A percentile compares a stretch with the other conserved stretches of the same genome.
phyloP scores from a whole-genome alignment of 2,888 invertebrate species.

The Entomobrya multifasciata region DNA sequence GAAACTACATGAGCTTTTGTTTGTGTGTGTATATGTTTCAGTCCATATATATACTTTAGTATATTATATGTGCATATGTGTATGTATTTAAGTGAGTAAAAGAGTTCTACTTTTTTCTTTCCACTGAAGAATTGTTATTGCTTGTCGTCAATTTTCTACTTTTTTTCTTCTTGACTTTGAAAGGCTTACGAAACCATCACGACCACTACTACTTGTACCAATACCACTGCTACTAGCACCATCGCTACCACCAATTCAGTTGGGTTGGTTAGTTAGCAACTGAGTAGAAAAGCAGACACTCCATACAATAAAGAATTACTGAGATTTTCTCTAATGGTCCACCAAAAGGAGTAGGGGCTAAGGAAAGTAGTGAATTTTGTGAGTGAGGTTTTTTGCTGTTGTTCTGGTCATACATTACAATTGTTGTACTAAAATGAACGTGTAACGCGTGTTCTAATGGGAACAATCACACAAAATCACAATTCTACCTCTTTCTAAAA shows the following conservation, averaged over 20 bases:
- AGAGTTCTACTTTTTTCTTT: background rate
- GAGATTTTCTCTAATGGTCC: conserved; percentile 25
- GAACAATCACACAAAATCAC: too few relatives aligned
- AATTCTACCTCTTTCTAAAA: too few relatives aligned
- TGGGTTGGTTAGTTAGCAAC: background rate
- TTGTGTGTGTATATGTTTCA: conserved; percentile 19
- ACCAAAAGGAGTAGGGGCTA: too few relatives aligned
- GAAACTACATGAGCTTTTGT: conserved; percentile 32
- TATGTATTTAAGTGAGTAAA: background rate
- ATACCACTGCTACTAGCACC: background rate
- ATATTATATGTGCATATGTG: background rate
- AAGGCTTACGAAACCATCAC: conserved; percentile 8
- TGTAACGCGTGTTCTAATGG: too few relatives aligned
- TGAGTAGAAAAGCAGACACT: background rate
- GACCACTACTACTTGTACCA: background rate
- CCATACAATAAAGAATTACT: conserved; percentile 15
- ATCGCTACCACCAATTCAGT: background rate
- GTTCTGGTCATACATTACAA: too few relatives aligned
- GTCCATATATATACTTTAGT: background rate
- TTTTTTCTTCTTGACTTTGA: conserved; percentile 1
- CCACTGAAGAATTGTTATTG: conserved; percentile 52
- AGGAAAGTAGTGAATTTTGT: background rate
- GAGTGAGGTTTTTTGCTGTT: background rate
- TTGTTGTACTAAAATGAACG: too few relatives aligned
- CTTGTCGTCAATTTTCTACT: conserved; percentile 52